Evolutionary conservation across 2,113 vertebrate species (phyloP).

Genomic region (Bettongia penicillata): DNA sequence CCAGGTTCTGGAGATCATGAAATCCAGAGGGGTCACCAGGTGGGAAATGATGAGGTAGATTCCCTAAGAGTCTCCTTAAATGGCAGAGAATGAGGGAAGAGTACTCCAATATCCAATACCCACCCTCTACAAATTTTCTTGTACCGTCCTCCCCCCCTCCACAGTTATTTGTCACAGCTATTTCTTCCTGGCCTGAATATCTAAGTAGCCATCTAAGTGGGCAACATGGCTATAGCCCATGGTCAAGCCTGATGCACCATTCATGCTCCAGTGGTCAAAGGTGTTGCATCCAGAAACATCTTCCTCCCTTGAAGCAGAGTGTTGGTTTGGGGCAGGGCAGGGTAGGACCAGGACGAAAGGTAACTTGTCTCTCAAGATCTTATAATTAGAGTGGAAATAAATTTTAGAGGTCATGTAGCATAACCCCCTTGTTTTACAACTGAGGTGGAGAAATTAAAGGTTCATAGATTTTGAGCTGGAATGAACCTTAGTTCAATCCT

Average conservation of each 20-base stretch:
- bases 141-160: neutral
- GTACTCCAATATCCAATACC: neutral
- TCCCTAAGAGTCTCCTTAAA: neutral
- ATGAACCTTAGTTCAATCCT: neutral
- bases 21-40: neutral
- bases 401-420: neutral
- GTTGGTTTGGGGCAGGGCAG: neutral
- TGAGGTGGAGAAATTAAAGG: neutral
- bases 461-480: neutral
- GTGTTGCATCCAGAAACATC: neutral
- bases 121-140: neutral
- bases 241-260: neutral
- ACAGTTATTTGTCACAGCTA: neutral
- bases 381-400: neutral
- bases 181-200: neutral
- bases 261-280: neutral
- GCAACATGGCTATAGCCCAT: too few relatives aligned
- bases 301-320: neutral
- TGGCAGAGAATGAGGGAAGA: neutral
- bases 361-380: neutral
- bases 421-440: neutral
- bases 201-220: neutral
- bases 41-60: neutral
- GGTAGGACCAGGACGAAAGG: neutral
- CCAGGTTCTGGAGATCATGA: neutral